Evolutionary conservation across 2,888 invertebrate genomes (phyloP), one percentile per base, ranked within the genome.

Genomic region (Lepidonotus clava): DNA sequence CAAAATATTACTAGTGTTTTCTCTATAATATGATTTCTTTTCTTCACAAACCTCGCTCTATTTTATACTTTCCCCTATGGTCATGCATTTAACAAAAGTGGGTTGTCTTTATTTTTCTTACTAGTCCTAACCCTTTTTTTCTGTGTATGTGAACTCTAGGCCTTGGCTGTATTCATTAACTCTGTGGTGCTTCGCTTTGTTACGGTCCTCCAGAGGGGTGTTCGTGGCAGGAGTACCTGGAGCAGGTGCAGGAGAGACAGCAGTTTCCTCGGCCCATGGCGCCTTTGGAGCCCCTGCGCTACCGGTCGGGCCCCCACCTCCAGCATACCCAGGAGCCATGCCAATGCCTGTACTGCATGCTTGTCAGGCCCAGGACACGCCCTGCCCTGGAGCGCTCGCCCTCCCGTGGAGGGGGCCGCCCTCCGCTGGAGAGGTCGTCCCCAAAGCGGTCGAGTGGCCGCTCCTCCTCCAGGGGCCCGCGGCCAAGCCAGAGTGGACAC

Each of bases 261-360:
- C 80, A 80, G 80, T 41, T 80, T n/a, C 80, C 80, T 4, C 18
- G 80, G 32, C 80, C 80, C 28, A 80, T 80, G 80, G 80, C 80
- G 28, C 80, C 80, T 41, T 46, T 80, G 28, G 80, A 80, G 46
- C 80, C 80, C 2, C 51, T 80, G 46, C 41, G 80, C 11, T 80
- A 80, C 51, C 80, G 80, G 0, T 41, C 80, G 28, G 80, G 80
- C 32, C 80, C 80, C 80, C 80, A 80, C 51, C 80, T 80, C 2
- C 80, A 80, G 46, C 80, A 80, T 24, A 80, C 80, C 41, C 80
- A 80, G 80, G 80, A 80, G 46, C 80, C 80, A 40, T 80, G 80
- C 80, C 80, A 80, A 28, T 80, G 80, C 28, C 28, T 80, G 46
- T 80, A 80, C 51, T 80, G 80, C 51, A 46, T 80, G 46, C 80